Evolutionary conservation across 2,797 vertebrate genomes (phyloP).

Genomic region (Pipistrellus pygmaeus): DNA sequence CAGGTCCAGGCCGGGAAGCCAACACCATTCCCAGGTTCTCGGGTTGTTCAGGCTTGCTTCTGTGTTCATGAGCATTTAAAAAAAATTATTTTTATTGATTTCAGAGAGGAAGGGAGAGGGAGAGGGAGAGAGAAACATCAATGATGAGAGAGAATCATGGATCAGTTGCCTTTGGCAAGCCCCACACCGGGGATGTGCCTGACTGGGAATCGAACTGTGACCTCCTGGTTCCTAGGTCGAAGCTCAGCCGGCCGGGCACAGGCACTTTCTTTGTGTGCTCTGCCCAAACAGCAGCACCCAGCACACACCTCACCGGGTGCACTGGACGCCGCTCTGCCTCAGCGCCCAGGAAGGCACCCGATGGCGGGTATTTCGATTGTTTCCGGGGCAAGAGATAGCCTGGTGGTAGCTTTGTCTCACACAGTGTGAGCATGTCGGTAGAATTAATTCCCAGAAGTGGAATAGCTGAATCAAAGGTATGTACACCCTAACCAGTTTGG

Average conservation of each 20-base stretch:
- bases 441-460: neutral
- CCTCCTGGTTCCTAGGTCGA: too few species aligned
- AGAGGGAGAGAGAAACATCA: too few species aligned
- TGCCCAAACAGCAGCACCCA: fast-evolving
- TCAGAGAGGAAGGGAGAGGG: too few species aligned
- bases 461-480: neutral
- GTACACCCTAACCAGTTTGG: too few species aligned
- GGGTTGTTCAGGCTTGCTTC: neutral
- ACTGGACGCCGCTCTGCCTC: neutral
- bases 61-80: neutral
- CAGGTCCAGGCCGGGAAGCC: neutral
- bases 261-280: neutral
- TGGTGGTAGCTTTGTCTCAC: neutral
- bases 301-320: neutral
- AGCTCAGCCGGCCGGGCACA: too few species aligned
- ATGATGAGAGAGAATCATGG: too few species aligned
- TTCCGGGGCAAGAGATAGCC: neutral
- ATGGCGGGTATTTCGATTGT: neutral
- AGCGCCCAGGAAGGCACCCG: fast-evolving
- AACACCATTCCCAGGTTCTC: neutral
- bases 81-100: too few species aligned
- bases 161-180: too few species aligned
- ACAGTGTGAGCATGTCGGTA: neutral
- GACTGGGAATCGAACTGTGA: too few species aligned
- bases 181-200: too few species aligned